Base-by-base conservation (phyloP, 2,888 invertebrate genomes). In the Temnothorax unifasciatus region DNA sequence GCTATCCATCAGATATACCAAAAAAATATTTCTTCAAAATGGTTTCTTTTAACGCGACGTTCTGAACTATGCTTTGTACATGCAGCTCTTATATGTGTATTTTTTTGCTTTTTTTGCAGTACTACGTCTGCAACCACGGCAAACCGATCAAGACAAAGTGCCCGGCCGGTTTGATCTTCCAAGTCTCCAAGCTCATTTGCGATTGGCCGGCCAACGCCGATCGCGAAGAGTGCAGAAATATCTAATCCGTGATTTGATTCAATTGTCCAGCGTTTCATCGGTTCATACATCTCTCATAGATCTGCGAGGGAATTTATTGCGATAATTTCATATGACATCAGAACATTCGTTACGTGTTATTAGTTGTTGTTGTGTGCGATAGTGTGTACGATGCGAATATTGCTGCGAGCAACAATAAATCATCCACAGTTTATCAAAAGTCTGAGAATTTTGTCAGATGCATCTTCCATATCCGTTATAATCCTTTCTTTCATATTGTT, bases 61-160 rank as follows among this genome's bases (percentile, higher is more conserved):
- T 47, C 9, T 34, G 21, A 71, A 34, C 6, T 21, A 1, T 5
- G 34, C n/a, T 52, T 41, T 9, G 4, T n/a, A 34, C 2, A 52
- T 2, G 6, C 4, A 41, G 15, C 2, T 34, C 3, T 63, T 50
- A 34, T 21, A 38, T 18, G 25, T 21, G 34, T 73, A 88, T n/a
- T n/a, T n/a, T n/a, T n/a, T n/a, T n/a, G n/a, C n/a, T 89, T 87
- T 88, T 89, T 85, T 95, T 95, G 66, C 95, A 98, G 98, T 98
- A 98, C 92, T 98, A 97, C 95, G 97, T 98, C 85, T 98, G 98
- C 93, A 97, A 97, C 34, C 97, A 98, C 93, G 98, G 97, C 6
- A 96, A 97, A 92, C 96, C 97, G 4, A 95, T 97, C 71, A 96
- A 96, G 90, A 97, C 97, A 93, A 95, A 96, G 18, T 98, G 98